These are phyloP conservation scores for Gymnogyps californianus DNA, from an alignment of 2,113 vertebrate species.

Conservation along the genomic window DNA sequence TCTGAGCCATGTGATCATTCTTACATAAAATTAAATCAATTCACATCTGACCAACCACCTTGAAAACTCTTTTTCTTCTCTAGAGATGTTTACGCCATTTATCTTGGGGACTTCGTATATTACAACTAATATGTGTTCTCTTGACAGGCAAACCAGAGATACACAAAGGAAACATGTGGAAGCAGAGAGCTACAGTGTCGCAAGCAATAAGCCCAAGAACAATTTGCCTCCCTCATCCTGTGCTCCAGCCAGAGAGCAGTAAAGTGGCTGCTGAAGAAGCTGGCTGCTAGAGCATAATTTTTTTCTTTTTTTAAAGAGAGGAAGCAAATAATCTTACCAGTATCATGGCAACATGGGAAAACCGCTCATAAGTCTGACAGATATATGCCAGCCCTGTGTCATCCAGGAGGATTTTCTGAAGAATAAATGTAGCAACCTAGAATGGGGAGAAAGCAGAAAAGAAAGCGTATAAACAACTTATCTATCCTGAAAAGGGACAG, in stretches of 20 bases:
- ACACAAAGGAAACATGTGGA: not conserved
- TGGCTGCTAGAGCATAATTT: not conserved
- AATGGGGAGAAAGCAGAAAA: constrained; percentile 1
- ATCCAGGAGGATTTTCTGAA: constrained; percentile 96
- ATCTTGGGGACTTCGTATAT: not conserved
- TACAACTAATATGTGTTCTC: not conserved
- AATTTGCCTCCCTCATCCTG: not conserved
- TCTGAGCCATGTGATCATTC: not conserved
- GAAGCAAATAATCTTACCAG: constrained; percentile 77
- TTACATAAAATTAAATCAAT: not conserved
- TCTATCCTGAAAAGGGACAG: not conserved
- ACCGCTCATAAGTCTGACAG: constrained; percentile 96
- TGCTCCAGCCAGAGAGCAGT: not conserved
- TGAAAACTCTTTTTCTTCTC: not conserved
- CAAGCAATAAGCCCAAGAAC: not conserved
- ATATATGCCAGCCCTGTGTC: constrained; percentile 97
- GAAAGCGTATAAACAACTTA: not conserved
- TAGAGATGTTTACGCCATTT: not conserved
- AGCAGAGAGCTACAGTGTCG: not conserved
- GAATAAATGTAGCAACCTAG: constrained; percentile 96
- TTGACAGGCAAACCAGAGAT: not conserved
- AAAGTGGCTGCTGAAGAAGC: not conserved
- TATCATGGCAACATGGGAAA: constrained; percentile 98
- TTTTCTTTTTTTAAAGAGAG: not conserved
- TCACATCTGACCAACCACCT: not conserved